Evolutionary conservation across 2,888 invertebrate species (phyloP).

Genomic region (Leptodirus hochenwartii): DNA sequence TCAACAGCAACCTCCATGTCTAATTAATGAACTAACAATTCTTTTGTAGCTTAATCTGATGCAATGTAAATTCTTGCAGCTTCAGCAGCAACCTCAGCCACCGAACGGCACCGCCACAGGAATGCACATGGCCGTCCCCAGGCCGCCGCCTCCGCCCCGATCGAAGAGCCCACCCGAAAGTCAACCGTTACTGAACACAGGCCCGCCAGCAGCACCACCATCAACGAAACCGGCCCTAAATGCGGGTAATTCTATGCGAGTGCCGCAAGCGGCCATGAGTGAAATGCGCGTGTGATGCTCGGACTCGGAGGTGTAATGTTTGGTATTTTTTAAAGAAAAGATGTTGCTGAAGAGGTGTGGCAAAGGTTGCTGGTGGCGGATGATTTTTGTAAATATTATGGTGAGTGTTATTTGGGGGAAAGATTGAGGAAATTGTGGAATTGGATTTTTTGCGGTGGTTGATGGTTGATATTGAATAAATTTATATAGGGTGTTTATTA

Average conservation of each 20-base stretch:
- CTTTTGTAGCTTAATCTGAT: neutral
- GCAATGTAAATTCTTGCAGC: neutral
- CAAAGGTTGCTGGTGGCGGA: too few species aligned
- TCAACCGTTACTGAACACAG: constrained; percentile 32
- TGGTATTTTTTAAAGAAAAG: too few species aligned
- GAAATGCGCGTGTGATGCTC: constrained; percentile 90
- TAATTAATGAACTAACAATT: too few species aligned
- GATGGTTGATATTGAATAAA: too few species aligned
- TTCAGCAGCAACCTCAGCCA: constrained; percentile 33
- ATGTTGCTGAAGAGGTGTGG: too few species aligned
- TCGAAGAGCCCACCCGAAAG: constrained; percentile 37
- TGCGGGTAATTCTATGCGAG: constrained; percentile 37
- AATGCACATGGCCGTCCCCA: constrained; percentile 36
- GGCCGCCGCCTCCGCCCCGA: constrained; percentile 36
- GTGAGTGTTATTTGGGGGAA: too few species aligned
- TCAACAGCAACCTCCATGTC: too few species aligned
- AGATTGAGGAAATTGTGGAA: too few species aligned
- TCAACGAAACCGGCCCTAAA: constrained; percentile 19
- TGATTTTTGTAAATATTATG: too few species aligned
- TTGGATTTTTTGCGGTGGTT: too few species aligned
- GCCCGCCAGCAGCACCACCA: constrained; percentile 20
- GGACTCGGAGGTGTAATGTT: constrained; percentile 22
- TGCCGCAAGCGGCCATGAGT: constrained; percentile 70
- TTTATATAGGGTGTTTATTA: too few species aligned
- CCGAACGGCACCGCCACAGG: constrained; percentile 39